Evolutionary conservation across 2,797 vertebrate species (phyloP).

Genomic region (Eulemur mongoz): DNA sequence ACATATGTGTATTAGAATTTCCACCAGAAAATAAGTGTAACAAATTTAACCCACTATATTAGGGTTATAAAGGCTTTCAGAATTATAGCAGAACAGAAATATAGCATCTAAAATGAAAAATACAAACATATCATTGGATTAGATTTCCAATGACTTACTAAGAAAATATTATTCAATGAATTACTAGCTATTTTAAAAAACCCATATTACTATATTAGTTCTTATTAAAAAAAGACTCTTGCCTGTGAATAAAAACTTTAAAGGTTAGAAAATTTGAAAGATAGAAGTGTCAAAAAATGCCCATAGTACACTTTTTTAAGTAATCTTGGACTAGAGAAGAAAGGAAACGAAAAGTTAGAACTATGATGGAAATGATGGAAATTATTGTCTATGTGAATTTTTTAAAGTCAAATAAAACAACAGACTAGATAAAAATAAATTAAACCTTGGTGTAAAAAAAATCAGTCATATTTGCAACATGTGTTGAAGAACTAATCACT

Average conservation of each 20-base stretch:
- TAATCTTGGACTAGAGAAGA: background rate
- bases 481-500: background rate
- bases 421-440: background rate
- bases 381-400: background rate
- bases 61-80: background rate
- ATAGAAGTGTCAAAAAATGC: background rate
- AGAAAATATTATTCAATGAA: background rate
- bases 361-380: background rate
- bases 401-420: constrained; percentile 1
- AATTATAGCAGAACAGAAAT: background rate
- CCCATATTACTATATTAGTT: background rate
- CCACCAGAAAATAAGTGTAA: background rate
- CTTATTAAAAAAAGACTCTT: background rate
- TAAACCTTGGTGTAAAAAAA: background rate
- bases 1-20: background rate
- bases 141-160: background rate
- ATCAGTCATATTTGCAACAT: background rate
- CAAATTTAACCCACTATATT: background rate
- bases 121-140: background rate
- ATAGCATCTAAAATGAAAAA: background rate
- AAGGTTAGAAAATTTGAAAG: background rate
- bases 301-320: background rate
- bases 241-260: background rate
- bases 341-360: background rate
- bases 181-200: background rate